Evolutionary conservation across 2,797 vertebrate species (phyloP).

Genomic region (Xenops minutus): DNA sequence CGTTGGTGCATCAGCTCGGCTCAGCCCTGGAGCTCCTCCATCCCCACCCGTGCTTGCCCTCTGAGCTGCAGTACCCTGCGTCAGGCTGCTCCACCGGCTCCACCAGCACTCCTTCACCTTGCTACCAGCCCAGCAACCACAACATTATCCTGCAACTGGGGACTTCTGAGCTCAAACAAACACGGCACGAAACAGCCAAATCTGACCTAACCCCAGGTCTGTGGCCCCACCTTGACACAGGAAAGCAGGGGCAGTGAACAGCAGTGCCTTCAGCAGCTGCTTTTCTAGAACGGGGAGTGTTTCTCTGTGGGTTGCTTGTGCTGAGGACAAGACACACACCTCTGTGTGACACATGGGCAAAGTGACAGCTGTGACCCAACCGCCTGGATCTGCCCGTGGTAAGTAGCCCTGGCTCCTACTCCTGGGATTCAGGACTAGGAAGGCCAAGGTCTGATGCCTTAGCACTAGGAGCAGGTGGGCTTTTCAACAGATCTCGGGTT

Average conservation of each 20-base stretch:
- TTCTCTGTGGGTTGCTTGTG: accelerated
- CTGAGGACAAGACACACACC: neutral
- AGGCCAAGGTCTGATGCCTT: neutral
- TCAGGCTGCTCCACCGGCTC: neutral
- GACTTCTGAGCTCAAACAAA: neutral
- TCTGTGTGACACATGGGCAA: neutral
- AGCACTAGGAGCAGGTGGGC: neutral
- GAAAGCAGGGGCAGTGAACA: neutral
- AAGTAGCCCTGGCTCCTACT: neutral
- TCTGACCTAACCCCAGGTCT: neutral
- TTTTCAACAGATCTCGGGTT: accelerated
- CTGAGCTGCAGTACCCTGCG: neutral
- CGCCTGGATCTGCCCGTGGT: accelerated
- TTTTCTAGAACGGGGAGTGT: neutral
- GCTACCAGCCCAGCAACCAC: neutral
- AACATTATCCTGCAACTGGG: neutral
- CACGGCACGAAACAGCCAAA: neutral
- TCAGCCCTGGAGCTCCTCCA: neutral
- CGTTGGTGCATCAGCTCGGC: neutral
- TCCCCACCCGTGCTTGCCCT: accelerated
- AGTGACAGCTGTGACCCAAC: neutral
- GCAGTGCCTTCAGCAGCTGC: neutral
- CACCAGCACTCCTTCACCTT: neutral
- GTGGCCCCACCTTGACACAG: neutral
- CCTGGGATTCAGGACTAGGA: neutral